Evolutionary conservation across 2,113 vertebrate genomes (phyloP).

Genomic region (Camelus bactrianus): DNA sequence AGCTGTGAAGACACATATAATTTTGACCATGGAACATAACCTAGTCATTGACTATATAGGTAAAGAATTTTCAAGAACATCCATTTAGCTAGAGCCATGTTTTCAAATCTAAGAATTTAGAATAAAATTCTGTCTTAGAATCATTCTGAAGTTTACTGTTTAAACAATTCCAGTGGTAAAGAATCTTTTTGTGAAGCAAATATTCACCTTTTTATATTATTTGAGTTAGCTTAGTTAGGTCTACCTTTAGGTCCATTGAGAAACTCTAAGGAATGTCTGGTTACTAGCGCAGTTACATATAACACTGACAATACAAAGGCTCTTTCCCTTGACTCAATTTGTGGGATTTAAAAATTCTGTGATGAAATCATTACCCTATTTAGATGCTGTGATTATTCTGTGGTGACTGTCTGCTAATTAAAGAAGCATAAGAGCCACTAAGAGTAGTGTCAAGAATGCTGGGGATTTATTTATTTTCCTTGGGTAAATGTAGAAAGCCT

Average conservation of each 20-base stretch:
- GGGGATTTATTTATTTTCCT: conserved; percentile 55
- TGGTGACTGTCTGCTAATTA: conserved; percentile 37
- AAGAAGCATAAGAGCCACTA: conserved; percentile 44
- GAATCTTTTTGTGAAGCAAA: conserved; percentile 46
- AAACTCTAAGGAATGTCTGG: conserved; percentile 11
- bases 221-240: conserved; percentile 12
- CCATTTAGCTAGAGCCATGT: background rate
- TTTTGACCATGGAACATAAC: conserved; percentile 31
- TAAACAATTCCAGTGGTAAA: conserved; percentile 28
- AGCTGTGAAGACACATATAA: background rate
- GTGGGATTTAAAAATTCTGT: conserved; percentile 44
- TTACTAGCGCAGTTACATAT: conserved; percentile 24
- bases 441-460: background rate
- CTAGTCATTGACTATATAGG: background rate
- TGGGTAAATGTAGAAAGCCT: conserved; percentile 53
- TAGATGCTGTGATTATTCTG: conserved; percentile 55
- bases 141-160: conserved; percentile 17
- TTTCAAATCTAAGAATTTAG: conserved; percentile 55
- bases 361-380: conserved; percentile 58
- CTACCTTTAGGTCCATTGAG: conserved; percentile 20
- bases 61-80: conserved; percentile 46
- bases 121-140: conserved; percentile 44
- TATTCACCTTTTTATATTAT: conserved; percentile 41
- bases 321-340: conserved; percentile 14
- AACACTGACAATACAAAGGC: conserved; percentile 19